These are phyloP conservation scores for Folsomia manolachei DNA, from an alignment of 2,888 invertebrate species.

Conservation along the genomic window DNA sequence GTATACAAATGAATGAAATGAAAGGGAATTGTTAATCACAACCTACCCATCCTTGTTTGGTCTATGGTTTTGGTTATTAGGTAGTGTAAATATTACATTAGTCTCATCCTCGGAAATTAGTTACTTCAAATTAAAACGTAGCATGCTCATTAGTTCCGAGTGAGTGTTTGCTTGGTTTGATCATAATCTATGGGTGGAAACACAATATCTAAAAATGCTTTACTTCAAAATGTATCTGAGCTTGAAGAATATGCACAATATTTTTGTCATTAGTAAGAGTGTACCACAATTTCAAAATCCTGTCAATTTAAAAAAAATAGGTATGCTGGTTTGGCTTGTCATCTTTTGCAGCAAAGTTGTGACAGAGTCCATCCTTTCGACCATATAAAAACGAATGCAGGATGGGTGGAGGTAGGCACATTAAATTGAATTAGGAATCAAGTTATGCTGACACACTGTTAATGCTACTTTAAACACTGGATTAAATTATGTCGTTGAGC, in stretches of 20 bases:
- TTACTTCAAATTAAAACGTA: neutral
- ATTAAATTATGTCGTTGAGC: no score
- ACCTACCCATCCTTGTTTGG: no score
- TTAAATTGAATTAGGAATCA: neutral
- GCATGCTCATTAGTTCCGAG: no score
- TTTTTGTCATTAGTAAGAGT: neutral
- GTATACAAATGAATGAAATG: no score
- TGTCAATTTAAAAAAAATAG: neutral
- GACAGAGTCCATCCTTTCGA: neutral
- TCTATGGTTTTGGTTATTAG: no score
- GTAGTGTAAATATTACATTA: neutral
- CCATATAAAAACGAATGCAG: neutral
- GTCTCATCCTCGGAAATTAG: neutral
- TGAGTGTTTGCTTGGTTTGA: no score
- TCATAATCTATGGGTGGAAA: no score
- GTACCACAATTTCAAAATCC: neutral
- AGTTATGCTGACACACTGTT: neutral
- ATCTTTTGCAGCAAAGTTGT: no score
- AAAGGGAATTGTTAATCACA: no score
- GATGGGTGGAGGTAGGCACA: neutral
- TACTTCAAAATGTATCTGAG: no score
- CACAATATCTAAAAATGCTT: no score
- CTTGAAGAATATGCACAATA: no score
- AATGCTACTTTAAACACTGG: neutral
- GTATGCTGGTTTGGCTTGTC: neutral